Percentiles rank a stretch among this genome's conserved stretches.
These are phyloP conservation scores for Proteles cristata DNA, from an alignment of 2,113 vertebrate genomes.

Conservation along the genomic window DNA sequence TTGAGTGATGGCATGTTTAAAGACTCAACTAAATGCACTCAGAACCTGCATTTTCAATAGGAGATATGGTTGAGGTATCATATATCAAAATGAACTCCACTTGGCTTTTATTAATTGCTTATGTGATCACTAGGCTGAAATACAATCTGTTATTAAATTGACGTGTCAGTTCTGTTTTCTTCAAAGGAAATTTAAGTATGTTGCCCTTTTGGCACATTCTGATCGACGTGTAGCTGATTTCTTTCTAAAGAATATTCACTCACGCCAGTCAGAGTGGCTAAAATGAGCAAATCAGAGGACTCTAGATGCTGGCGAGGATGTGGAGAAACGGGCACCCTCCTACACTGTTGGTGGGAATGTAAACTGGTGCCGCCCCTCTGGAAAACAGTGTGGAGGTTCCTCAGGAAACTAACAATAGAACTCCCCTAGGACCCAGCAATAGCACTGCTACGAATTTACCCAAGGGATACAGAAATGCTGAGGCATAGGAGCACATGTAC, in stretches of 20 bases:
- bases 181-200: constrained; percentile 46
- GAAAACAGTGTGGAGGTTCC: too few relatives aligned
- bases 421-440: too few relatives aligned
- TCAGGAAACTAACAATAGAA: too few relatives aligned
- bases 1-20: background rate
- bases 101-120: constrained; percentile 22
- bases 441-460: too few relatives aligned
- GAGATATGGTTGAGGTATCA: background rate
- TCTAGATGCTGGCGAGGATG: too few relatives aligned
- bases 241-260: constrained; percentile 9
- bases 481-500: too few relatives aligned
- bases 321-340: too few relatives aligned
- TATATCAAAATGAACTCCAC: background rate
- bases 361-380: too few relatives aligned
- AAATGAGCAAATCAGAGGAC: too few relatives aligned
- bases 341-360: too few relatives aligned
- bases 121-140: constrained; percentile 1
- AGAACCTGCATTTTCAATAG: constrained; percentile 2
- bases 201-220: background rate
- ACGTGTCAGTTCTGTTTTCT: constrained; percentile 33
- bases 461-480: too few relatives aligned
- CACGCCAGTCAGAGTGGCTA: too few relatives aligned
- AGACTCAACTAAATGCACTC: background rate
- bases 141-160: constrained; percentile 23
- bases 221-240: background rate